These are phyloP conservation scores for Poeciliopsis occidentalis DNA, from an alignment of 2,113 vertebrate species.

Conservation along the genomic window DNA sequence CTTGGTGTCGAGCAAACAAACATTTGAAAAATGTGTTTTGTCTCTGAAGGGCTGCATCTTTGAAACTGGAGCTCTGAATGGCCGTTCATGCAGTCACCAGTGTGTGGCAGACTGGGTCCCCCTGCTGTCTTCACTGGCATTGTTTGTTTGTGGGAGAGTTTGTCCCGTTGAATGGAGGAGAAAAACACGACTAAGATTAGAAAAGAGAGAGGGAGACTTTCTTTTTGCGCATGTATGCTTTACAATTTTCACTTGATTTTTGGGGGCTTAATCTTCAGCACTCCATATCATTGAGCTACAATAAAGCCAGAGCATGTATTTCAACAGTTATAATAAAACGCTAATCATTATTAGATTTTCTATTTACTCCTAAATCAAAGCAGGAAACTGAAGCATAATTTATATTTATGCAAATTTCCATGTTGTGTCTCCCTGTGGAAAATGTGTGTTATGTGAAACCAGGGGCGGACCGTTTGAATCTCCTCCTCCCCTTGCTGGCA, in stretches of 20 bases:
- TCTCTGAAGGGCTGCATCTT: not conserved
- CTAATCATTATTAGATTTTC: not conserved
- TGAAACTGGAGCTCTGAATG: not conserved
- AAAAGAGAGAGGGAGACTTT: not conserved
- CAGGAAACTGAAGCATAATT: not conserved
- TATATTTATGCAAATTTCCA: not conserved
- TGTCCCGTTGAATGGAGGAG: not conserved
- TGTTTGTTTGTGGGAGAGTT: constrained; percentile 4
- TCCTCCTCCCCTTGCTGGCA: constrained; percentile 36
- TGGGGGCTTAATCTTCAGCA: not conserved
- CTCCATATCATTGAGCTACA: too few relatives aligned
- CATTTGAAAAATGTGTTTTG: not conserved
- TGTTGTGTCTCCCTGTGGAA: constrained; percentile 14
- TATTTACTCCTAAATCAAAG: not conserved
- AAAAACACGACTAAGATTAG: not conserved
- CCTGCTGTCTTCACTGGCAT: constrained; percentile 33
- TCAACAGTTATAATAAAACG: not conserved
- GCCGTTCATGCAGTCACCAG: constrained; percentile 19
- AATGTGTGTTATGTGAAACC: constrained; percentile 57
- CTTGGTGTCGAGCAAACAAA: not conserved
- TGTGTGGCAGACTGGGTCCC: constrained; percentile 44
- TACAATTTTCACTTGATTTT: too few relatives aligned
- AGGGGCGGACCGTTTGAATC: constrained; percentile 44
- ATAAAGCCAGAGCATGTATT: not conserved
- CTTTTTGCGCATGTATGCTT: not conserved